Base-by-base conservation (phyloP, 1,140 invertebrate genomes). In the Paralvinella palmiformis region DNA sequence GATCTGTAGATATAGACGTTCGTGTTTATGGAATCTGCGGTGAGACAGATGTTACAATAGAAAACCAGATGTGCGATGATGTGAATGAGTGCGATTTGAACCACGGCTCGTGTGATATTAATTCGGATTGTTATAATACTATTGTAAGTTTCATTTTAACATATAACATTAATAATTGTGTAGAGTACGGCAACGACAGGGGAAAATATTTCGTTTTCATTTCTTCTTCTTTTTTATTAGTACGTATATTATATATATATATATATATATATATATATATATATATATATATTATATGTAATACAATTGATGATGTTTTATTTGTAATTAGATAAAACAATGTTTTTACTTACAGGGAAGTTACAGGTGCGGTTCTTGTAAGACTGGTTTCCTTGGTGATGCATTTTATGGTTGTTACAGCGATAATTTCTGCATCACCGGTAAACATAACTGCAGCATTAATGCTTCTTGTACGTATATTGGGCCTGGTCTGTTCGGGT, bases 401-500 rank as follows among this genome's bases (percentile, higher is more conserved):
- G 88, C 89, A 73, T 85, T 85, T 1, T 67, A 82, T 5, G 89
- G 89, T 10, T 91, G 89, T 73, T 82, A 81, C 24, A 67, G 64
- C n/a, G 66, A 81, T 1, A 68, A 75, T 62, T 74, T 70, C 62
- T 75, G 73, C 60, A 50, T 65, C 2, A 70, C 89, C 77, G 86
- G 87, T 13, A 31, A 36, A 6, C 87, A 85, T 0, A 79, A 83
- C 44, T 93, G 91, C 72, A 85, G 91, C 72, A 74, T 75, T 13
- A 87, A 91, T 75, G 89, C 89, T 0, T 82, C 86, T 37, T 93
- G 91, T 77, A 78, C 85, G 20, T 79, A 77, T 50, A 74, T 71
- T 63, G 83, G 83, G 3, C 67, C 71, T 29, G 72, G 67, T 1
- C 73, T 75, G 22, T 86, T 82, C 68, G 68, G 73, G 22, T 87